Evolutionary conservation across 2,888 invertebrate genomes (phyloP), one percentile per base, ranked within the genome.

Genomic region (Theodoxus fluviatilis): DNA sequence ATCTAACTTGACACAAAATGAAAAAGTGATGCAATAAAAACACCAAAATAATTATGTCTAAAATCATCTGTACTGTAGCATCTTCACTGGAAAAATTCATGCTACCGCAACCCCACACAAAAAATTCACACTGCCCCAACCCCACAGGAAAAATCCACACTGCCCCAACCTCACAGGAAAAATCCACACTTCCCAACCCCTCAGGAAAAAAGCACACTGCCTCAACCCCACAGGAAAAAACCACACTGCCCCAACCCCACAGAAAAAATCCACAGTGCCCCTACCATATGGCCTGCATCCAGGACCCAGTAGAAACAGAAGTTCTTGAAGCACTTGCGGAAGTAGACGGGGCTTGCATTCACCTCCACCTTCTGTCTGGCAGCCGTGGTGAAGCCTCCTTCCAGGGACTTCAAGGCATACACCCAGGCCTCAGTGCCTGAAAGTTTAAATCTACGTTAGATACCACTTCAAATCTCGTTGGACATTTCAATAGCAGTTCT

Each of bases 231-330:
- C 49, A 49, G 25, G 12, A 49, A 15, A n/a, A 49, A 0, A 1
- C 49, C 49, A 22, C 12, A 7, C 0, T 6, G 49, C n/a, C 49
- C n/a, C n/a, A n/a, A 49, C 25, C 49, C 25, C 1, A 49, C 49
- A 49, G 25, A 15, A 43, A 43, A 12, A 43, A 7, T 35, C n/a
- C 7, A n/a, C 25, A 15, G 28, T 65, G 4, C 47, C 18, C 89
- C 87, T 88, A 92, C 93, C 91, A 93, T 93, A 81, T 94, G 94
- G 35, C 94, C 94, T 71, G 94, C 92, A 76, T 92, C 89, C 73
- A 93, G 90, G 72, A 94, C 91, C 92, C 93, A 94, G 85, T 92
- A 94, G 85, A 94, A 91, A 66, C 90, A 88, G 66, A 94, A 91
- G 76, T 92, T 92, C 68, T 90, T 90, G 71, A 90, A 90, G 1